Evolutionary conservation across 1,140 invertebrate genomes (phyloP).

Genomic region (Ips typographus): DNA sequence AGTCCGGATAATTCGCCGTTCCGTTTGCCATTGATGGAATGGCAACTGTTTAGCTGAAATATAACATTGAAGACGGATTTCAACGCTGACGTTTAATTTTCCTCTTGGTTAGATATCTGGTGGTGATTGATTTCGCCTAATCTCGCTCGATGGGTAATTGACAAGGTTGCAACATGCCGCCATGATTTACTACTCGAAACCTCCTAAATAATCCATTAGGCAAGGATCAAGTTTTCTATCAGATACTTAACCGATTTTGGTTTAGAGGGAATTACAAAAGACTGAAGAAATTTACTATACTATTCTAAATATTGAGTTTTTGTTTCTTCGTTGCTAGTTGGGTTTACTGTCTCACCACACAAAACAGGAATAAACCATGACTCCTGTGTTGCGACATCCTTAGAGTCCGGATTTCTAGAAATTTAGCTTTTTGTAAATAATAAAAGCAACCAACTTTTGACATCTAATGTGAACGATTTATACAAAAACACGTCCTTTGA

Average conservation of each 20-base stretch:
- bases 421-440: too few relatives aligned
- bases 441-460: too few relatives aligned
- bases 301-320: too few relatives aligned
- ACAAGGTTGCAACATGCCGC: constrained; percentile 1
- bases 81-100: constrained; percentile 17
- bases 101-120: constrained; percentile 12
- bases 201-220: constrained; percentile 24
- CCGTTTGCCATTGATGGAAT: background rate
- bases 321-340: too few relatives aligned
- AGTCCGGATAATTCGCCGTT: too few relatives aligned
- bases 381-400: too few relatives aligned
- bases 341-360: too few relatives aligned
- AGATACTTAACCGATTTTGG: background rate
- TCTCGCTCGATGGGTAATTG: constrained; percentile 18
- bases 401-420: too few relatives aligned
- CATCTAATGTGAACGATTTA: too few relatives aligned
- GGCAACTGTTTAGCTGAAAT: constrained; percentile 7
- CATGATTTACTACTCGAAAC: constrained; percentile 26
- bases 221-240: background rate
- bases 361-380: too few relatives aligned
- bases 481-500: too few relatives aligned
- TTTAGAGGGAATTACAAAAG: background rate
- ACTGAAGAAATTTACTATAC: too few relatives aligned
- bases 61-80: constrained; percentile 16
- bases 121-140: constrained; percentile 26